Percentiles rank a stretch among this genome's conserved stretches.
Evolutionary conservation across 2,888 invertebrate species (phyloP).

Genomic region (Coremacera marginata): DNA sequence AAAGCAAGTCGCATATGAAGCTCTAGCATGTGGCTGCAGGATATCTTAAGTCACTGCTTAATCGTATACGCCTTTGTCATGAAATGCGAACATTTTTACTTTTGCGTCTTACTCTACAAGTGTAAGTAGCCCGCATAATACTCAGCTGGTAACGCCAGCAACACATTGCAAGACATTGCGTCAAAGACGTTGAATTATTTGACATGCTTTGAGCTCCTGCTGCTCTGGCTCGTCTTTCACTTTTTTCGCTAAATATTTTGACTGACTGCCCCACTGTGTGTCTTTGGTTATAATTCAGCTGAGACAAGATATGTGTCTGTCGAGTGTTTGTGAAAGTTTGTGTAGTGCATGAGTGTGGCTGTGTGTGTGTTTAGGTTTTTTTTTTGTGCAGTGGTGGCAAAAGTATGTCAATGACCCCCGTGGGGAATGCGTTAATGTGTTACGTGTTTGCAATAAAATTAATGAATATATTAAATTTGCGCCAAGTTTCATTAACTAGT

Average conservation of each 20-base stretch:
- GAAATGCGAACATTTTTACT: too few relatives aligned
- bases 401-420: conserved; percentile 50
- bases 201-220: too few relatives aligned
- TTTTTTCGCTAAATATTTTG: too few relatives aligned
- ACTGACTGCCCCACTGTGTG: too few relatives aligned
- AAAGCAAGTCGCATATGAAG: background rate
- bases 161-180: background rate
- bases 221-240: too few relatives aligned
- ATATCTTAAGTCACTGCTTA: background rate
- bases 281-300: too few relatives aligned
- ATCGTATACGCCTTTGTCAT: too few relatives aligned
- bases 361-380: background rate
- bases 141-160: background rate
- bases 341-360: background rate
- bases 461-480: conserved; percentile 46
- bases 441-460: conserved; percentile 48
- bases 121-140: background rate
- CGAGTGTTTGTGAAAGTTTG: background rate
- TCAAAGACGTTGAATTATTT: too few relatives aligned
- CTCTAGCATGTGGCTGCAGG: too few relatives aligned
- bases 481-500: conserved; percentile 4
- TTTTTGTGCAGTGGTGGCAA: background rate
- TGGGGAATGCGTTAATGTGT: conserved; percentile 48
- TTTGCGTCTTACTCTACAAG: background rate
- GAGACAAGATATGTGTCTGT: background rate